Base-by-base conservation (phyloP, 2,113 vertebrate genomes). In the Lanius ludovicianus region DNA sequence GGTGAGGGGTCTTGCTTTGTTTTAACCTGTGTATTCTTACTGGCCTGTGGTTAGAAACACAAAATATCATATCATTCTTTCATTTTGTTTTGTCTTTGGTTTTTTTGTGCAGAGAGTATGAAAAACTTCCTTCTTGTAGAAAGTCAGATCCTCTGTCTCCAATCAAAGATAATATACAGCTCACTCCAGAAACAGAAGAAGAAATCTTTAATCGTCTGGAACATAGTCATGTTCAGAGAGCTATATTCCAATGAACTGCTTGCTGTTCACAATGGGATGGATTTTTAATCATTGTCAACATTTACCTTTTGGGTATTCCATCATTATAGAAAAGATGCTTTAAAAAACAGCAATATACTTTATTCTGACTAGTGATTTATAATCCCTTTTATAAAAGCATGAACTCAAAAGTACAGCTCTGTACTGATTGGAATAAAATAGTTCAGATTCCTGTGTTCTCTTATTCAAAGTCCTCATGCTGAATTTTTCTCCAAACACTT, bases 61-160 rank as follows among this genome's bases (percentile, higher is more conserved):
- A 35, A 11, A 46, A 21, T 49, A 25, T 47, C 23, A n/a, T 84
- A n/a, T 92, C 50, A 7, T 75, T 71, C 35, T 44, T 68, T 1
- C 2, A 7, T 12, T 95, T 41, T 90, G 11, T 81, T 85, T 91
- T 91, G 25, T 90, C 20, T 74, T 57, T 88, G 18, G 1, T 42
- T 23, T 42, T 70, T 96, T 94, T 95, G 87, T 97, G 35, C 97
- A 99, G 99, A 95, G 98, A 98, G 13, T 96, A 93, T 33, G 97
- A 98, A 80, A 99, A 97, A 87, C 95, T 99, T 83, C 90, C 75
- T 37, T 89, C 97, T 46, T 97, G 88, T 94, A 98, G 97, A 87
- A 99, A 98, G 87, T 95, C 95, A 81, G 90, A 98, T 47, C 98
- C 98, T 4, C 96, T 99, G 96, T 99, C 98, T 94, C 98, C 98